These are phyloP conservation scores for Andrena fulva DNA, from an alignment of 2,888 invertebrate genomes.

Conservation along the genomic window DNA sequence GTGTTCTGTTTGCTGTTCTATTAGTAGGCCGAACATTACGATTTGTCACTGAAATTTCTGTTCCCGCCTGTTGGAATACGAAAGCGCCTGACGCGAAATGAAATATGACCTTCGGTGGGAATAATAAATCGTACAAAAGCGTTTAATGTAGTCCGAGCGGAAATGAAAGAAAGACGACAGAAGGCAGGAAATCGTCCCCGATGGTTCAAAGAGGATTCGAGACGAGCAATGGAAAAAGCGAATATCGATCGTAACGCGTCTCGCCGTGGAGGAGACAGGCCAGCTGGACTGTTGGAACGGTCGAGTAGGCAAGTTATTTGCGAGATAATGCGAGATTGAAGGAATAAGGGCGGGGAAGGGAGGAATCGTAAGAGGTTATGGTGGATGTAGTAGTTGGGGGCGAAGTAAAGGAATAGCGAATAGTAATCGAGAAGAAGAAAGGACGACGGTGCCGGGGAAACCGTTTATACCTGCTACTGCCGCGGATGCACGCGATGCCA, in stretches of 20 bases:
- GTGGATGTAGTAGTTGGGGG: conserved; percentile 61
- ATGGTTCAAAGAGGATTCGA: conserved; percentile 57
- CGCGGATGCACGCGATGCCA: conserved; percentile 71
- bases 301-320: conserved; percentile 78
- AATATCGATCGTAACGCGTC: conserved; percentile 64
- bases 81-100: conserved; percentile 5
- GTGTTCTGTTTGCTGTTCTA: not conserved
- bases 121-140: conserved; percentile 51
- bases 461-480: conserved; percentile 50
- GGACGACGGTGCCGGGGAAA: conserved; percentile 15
- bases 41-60: conserved; percentile 15
- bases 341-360: conserved; percentile 73
- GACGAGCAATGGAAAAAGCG: conserved; percentile 52
- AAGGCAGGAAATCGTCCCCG: conserved; percentile 58
- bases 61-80: not conserved
- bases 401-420: conserved; percentile 73
- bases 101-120: conserved; percentile 39
- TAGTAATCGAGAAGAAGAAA: conserved; percentile 65
- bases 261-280: conserved; percentile 56
- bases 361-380: conserved; percentile 60
- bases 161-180: conserved; percentile 50
- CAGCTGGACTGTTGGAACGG: conserved; percentile 74
- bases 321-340: conserved; percentile 79
- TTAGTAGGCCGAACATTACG: not conserved
- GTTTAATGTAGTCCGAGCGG: conserved; percentile 55